These are phyloP conservation scores for Myrmophylax atrothorax DNA, from an alignment of 2,113 vertebrate genomes.

Conservation along the genomic window DNA sequence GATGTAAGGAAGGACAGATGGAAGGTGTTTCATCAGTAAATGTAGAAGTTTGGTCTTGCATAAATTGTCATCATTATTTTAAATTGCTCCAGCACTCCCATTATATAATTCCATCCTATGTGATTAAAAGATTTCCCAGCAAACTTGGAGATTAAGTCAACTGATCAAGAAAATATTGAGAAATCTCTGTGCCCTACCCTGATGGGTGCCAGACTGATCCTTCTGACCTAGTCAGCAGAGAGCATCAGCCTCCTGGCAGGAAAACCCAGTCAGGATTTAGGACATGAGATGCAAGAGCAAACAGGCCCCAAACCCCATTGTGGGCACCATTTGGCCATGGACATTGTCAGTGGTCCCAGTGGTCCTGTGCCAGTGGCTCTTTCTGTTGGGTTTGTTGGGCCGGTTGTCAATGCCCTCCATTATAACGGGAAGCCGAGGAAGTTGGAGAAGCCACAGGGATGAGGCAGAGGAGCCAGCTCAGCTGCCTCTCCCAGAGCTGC, in stretches of 20 bases:
- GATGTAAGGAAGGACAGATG: not conserved
- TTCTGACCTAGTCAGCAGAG: not conserved
- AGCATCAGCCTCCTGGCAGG: not conserved
- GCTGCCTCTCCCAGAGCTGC: not conserved
- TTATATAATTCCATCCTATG: slow-evolving; percentile 13
- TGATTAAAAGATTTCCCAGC: slow-evolving; percentile 50
- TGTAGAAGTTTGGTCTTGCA: slow-evolving; percentile 1
- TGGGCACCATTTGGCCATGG: not conserved
- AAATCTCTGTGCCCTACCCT: not conserved
- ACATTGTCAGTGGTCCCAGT: not conserved
- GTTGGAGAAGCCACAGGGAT: not conserved
- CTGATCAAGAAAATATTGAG: slow-evolving; percentile 9
- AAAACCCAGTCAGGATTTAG: not conserved
- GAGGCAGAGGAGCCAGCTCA: not conserved
- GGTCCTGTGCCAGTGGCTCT: not conserved
- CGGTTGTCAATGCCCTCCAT: not conserved
- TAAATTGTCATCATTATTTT: slow-evolving; percentile 33
- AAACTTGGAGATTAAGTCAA: slow-evolving; percentile 33
- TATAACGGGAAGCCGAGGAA: not conserved
- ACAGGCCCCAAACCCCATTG: not conserved
- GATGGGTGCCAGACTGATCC: not conserved
- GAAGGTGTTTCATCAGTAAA: not conserved
- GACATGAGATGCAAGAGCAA: not conserved
- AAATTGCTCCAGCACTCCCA: not conserved
- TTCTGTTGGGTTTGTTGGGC: rapidly evolving